Conservation (phyloP, 2,888 invertebrate genomes). For the Drosophila stalkeri region DNA sequence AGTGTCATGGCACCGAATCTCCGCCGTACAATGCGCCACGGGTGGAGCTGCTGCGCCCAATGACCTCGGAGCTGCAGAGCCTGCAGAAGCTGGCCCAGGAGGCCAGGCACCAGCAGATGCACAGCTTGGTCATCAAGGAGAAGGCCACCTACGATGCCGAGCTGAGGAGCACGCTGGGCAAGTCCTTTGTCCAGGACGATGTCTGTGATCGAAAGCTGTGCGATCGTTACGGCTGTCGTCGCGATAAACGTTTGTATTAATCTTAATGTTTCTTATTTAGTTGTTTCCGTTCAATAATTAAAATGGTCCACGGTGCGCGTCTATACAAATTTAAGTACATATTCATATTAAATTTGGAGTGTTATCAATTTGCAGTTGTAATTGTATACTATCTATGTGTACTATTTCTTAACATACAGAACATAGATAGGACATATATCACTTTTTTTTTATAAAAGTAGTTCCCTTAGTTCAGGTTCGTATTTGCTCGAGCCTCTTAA, state of each 20-base stretch:
- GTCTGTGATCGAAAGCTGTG: slow-evolving; percentile 57
- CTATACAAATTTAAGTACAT: no score
- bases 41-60: slow-evolving; percentile 40
- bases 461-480: no score
- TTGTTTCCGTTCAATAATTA: slow-evolving; percentile 10
- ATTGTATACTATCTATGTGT: no score
- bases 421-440: no score
- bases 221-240: slow-evolving; percentile 23
- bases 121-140: slow-evolving; percentile 29
- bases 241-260: slow-evolving; percentile 27
- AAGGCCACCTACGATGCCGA: slow-evolving; percentile 44
- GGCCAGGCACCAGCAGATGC: slow-evolving; percentile 45
- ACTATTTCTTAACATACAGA: no score
- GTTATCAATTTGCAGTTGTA: no score
- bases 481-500: no score
- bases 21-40: slow-evolving; percentile 51
- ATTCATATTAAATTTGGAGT: no score
- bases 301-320: neutral
- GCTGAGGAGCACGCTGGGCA: slow-evolving; percentile 39
- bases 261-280: no score
- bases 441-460: no score
- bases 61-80: slow-evolving; percentile 46
- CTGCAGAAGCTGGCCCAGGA: slow-evolving; percentile 40
- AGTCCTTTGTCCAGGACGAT: slow-evolving; percentile 55
- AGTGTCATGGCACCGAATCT: slow-evolving; percentile 51